A percentile compares a stretch with the other conserved stretches of the same genome.
These are phyloP conservation scores for Brachionus manjavacas DNA, from an alignment of 1,140 invertebrate species.

Conservation along the genomic window DNA sequence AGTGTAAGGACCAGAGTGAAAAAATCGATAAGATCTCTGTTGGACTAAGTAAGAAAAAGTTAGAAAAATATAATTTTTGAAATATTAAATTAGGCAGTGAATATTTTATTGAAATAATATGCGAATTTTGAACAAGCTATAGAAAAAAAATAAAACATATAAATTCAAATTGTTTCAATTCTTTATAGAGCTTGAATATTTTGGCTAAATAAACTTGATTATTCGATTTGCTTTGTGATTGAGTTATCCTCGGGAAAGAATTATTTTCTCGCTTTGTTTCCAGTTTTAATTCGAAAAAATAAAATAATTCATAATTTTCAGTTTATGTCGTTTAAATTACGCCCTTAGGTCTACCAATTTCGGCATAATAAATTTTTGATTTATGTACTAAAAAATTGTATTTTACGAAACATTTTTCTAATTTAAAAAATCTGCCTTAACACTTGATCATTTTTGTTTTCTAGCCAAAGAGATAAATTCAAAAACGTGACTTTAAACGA, in stretches of 20 bases:
- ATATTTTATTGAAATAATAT: conserved; percentile 8
- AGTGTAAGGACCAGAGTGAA: not conserved
- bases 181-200: not conserved
- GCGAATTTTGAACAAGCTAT: not conserved
- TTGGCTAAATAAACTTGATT: not conserved
- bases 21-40: not conserved
- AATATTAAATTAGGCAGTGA: not conserved
- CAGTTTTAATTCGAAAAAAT: not conserved
- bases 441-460: not conserved
- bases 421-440: not conserved
- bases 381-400: not conserved
- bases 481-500: not conserved
- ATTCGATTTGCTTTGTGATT: not conserved
- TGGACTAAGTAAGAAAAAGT: not conserved
- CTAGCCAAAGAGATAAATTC: not conserved
- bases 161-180: not conserved
- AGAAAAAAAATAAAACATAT: not conserved
- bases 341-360: not conserved
- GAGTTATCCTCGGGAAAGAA: not conserved
- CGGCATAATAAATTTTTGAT: not conserved
- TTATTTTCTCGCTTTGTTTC: not conserved
- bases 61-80: not conserved
- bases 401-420: not conserved
- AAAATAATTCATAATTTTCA: not conserved
- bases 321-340: not conserved